phyloP scores from a whole-genome alignment of 2,797 vertebrate genomes.

The Sternarchorhynchus goeldii region DNA sequence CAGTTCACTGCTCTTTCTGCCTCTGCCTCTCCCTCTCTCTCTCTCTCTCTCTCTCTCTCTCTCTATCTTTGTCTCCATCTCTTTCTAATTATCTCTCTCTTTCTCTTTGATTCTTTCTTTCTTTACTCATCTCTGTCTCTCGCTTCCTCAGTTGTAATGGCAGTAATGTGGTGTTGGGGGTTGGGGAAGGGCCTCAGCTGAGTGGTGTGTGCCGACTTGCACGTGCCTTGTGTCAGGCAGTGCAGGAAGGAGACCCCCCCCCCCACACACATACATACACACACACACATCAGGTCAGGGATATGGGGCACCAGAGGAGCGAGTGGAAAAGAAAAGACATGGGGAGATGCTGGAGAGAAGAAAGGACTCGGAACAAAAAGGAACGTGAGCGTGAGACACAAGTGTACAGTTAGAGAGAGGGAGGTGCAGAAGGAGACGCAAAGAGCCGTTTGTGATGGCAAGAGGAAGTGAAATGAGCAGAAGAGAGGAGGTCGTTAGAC shows the following conservation, averaged over 20 bases:
- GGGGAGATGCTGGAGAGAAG: constrained; percentile 8
- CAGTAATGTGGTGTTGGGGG: constrained; percentile 25
- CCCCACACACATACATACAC: constrained; percentile 64
- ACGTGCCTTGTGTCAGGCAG: constrained; percentile 74
- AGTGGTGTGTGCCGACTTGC: constrained; percentile 75
- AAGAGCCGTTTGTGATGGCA: too few species aligned
- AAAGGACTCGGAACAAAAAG: background rate
- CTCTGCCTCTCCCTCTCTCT: constrained; percentile 52
- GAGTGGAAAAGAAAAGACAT: constrained; percentile 18
- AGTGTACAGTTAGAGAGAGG: background rate
- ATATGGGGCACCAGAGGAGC: background rate
- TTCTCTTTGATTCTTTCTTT: constrained; percentile 46
- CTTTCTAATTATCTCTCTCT: constrained; percentile 53
- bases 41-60: constrained; percentile 28
- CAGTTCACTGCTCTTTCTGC: constrained; percentile 53
- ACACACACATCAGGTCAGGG: background rate
- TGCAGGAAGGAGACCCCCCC: constrained; percentile 62
- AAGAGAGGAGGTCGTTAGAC: background rate
- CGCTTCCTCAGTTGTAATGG: constrained; percentile 71
- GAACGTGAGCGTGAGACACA: background rate
- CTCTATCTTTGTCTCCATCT: constrained; percentile 44
- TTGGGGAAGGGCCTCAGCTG: constrained; percentile 67
- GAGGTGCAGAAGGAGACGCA: background rate
- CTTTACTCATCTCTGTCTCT: constrained; percentile 47
- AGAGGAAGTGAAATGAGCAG: constrained; percentile 21